These are phyloP conservation scores for Endomychus coccineus DNA, from an alignment of 2,888 invertebrate genomes.

Conservation along the genomic window DNA sequence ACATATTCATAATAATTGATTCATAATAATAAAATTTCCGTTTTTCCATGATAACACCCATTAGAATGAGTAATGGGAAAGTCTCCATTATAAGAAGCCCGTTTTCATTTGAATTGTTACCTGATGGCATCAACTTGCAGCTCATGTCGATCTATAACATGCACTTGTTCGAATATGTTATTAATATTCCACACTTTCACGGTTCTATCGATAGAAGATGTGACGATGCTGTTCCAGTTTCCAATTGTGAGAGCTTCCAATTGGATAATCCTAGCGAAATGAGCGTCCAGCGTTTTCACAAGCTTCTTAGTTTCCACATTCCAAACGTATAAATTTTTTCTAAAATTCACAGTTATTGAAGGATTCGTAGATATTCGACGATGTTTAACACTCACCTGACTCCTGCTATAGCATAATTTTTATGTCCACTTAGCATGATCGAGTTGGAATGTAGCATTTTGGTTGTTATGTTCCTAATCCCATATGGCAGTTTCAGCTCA, in stretches of 20 bases:
- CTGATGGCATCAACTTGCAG: slow-evolving; percentile 88
- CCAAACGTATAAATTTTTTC: slow-evolving; percentile 92
- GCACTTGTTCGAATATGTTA: slow-evolving; percentile 96
- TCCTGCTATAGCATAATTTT: slow-evolving; percentile 90
- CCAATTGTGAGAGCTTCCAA: slow-evolving; percentile 80
- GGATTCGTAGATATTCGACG: neutral
- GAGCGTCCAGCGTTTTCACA: slow-evolving; percentile 90
- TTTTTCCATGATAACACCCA: no score
- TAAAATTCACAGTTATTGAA: slow-evolving; percentile 14
- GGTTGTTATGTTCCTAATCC: slow-evolving; percentile 87
- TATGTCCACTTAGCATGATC: slow-evolving; percentile 83
- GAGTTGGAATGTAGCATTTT: slow-evolving; percentile 87
- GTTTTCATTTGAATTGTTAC: no score
- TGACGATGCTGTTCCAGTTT: slow-evolving; percentile 89
- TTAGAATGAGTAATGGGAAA: no score
- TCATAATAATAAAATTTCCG: no score
- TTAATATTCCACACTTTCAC: slow-evolving; percentile 99
- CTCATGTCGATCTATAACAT: slow-evolving; percentile 92
- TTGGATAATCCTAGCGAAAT: slow-evolving; percentile 93
- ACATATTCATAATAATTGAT: no score
- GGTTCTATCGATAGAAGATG: slow-evolving; percentile 94
- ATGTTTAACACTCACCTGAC: slow-evolving; percentile 56
- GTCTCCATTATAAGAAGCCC: no score
- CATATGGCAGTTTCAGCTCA: slow-evolving; percentile 69
- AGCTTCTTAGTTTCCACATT: slow-evolving; percentile 71